phyloP scores from a whole-genome alignment of 2,888 invertebrate genomes.

The Pseudanteris insignis region DNA sequence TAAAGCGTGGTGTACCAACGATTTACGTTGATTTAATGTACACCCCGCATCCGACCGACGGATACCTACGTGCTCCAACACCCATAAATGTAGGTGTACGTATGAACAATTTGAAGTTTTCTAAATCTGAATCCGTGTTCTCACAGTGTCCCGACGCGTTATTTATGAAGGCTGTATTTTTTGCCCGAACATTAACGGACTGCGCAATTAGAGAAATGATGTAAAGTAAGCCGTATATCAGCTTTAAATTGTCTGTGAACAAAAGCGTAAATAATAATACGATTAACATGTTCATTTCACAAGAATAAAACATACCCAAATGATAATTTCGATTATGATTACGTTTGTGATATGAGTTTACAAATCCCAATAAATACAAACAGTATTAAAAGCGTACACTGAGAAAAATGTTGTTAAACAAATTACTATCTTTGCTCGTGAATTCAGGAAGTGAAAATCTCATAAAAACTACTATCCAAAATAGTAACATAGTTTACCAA shows the following conservation, averaged over 20 bases:
- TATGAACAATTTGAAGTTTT: conserved; percentile 32
- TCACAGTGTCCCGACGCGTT: conserved; percentile 7
- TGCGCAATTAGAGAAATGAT: conserved; percentile 16
- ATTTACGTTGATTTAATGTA: conserved; percentile 36
- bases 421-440: too few relatives aligned
- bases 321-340: too few relatives aligned
- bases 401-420: too few relatives aligned
- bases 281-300: too few relatives aligned
- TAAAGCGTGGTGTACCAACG: too few relatives aligned
- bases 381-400: too few relatives aligned
- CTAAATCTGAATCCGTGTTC: conserved; percentile 21
- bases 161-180: conserved; percentile 12
- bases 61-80: conserved; percentile 12
- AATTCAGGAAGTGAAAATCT: too few relatives aligned
- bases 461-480: too few relatives aligned
- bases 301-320: background rate
- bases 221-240: background rate
- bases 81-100: conserved; percentile 16
- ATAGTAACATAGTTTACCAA: too few relatives aligned
- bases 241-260: conserved; percentile 3
- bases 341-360: too few relatives aligned
- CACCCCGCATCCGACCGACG: conserved; percentile 12
- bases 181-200: conserved; percentile 6
- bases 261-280: background rate
- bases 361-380: too few relatives aligned